Conservation (phyloP, 2,113 vertebrate genomes). For the Psophia crepitans region DNA sequence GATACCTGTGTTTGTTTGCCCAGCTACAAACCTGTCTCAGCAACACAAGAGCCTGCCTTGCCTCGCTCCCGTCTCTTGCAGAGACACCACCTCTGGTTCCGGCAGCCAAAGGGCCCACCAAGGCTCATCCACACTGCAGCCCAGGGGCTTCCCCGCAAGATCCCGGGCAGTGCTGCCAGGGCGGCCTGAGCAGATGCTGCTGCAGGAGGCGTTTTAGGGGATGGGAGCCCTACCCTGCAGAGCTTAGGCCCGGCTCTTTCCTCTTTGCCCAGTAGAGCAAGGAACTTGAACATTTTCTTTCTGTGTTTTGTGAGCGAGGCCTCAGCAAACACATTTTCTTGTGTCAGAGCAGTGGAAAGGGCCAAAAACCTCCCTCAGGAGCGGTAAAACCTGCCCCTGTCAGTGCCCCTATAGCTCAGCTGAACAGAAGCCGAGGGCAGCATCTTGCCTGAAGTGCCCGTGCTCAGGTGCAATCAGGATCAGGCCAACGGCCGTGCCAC, state of each 20-base stretch:
- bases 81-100: neutral
- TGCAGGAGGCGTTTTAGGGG: neutral
- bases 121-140: neutral
- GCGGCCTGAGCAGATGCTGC: accelerated
- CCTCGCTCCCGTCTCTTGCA: neutral
- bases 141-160: neutral
- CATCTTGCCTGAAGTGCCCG: neutral
- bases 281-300: neutral
- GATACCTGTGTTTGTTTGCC: conserved; percentile 12
- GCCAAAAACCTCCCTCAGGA: neutral
- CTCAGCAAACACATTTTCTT: neutral
- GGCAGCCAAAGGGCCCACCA: neutral
- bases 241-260: neutral
- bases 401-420: neutral
- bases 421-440: neutral
- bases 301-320: neutral
- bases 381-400: neutral
- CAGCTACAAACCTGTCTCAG: conserved; percentile 33
- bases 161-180: neutral
- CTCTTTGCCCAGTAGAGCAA: neutral
- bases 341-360: neutral
- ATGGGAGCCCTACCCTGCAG: neutral
- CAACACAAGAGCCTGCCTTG: neutral
- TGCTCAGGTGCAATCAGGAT: neutral
- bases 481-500: neutral